A percentile compares a stretch with the other conserved stretches of the same genome.
Conservation (phyloP, 2,113 vertebrate species). For the Microcebus lehilahytsara region DNA sequence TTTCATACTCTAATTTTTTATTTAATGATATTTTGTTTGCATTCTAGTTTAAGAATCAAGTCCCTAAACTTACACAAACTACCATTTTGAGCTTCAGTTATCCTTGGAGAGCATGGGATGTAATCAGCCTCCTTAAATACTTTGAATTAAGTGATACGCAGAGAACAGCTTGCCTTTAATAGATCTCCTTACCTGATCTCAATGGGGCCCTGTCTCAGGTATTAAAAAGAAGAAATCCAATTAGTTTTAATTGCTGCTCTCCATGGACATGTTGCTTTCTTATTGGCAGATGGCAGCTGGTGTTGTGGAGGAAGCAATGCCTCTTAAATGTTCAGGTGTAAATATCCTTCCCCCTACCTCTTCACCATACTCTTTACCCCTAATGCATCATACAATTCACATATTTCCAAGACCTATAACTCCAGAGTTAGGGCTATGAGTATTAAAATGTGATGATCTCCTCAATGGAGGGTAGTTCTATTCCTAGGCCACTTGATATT, state of each 20-base stretch:
- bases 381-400: neutral
- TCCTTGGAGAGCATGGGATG: conserved; percentile 26
- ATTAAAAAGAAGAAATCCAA: conserved; percentile 61
- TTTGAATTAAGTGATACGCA: conserved; percentile 58
- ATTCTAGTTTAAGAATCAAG: conserved; percentile 48
- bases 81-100: conserved; percentile 24
- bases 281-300: conserved; percentile 31
- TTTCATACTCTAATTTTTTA: neutral
- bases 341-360: neutral
- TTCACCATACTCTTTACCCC: neutral
- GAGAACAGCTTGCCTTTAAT: conserved; percentile 58
- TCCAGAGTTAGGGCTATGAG: neutral
- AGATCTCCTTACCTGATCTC: conserved; percentile 53
- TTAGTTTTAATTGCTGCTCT: conserved; percentile 59
- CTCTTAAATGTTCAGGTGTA: neutral
- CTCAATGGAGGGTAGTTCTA: neutral
- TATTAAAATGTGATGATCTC: neutral
- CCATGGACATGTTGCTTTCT: conserved; percentile 6
- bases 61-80: conserved; percentile 28
- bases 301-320: neutral
- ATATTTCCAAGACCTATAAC: neutral
- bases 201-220: neutral
- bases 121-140: conserved; percentile 59
- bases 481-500: neutral
- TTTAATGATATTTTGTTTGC: conserved; percentile 44